These are phyloP conservation scores for Leptopilina myrica DNA, from an alignment of 2,888 invertebrate genomes.

Conservation along the genomic window DNA sequence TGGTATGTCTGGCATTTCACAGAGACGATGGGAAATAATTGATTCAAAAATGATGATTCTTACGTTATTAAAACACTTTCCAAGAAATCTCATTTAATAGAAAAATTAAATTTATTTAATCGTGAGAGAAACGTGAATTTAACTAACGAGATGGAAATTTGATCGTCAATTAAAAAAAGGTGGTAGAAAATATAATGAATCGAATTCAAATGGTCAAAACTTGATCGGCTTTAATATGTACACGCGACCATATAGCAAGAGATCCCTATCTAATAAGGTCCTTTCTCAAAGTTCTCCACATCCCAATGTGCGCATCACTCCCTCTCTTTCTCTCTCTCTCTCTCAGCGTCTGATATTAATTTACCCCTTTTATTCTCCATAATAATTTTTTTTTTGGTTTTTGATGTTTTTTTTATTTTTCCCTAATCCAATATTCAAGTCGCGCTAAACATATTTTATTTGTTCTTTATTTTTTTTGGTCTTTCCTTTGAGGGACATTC, in stretches of 20 bases:
- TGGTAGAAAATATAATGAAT: background rate
- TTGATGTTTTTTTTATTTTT: too few relatives aligned
- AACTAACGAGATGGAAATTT: background rate
- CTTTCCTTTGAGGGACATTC: too few relatives aligned
- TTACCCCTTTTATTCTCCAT: constrained; percentile 72
- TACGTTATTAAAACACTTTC: background rate
- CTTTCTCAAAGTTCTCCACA: constrained; percentile 64
- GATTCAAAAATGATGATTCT: constrained; percentile 49
- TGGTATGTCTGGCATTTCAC: constrained; percentile 73
- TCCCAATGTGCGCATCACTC: constrained; percentile 50
- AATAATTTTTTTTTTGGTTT: too few relatives aligned
- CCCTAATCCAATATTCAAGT: too few relatives aligned
- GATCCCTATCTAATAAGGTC: constrained; percentile 75
- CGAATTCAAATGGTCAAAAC: constrained; percentile 65
- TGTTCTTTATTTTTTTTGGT: too few relatives aligned
- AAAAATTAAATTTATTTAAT: background rate
- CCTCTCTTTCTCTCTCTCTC: constrained; percentile 46
- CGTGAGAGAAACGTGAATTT: background rate
- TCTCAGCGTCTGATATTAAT: constrained; percentile 67
- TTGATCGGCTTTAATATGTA: constrained; percentile 64
- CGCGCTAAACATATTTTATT: too few relatives aligned
- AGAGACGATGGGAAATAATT: constrained; percentile 62
- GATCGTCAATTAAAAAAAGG: background rate
- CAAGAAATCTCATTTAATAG: background rate
- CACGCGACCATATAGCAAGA: constrained; percentile 69